Percentiles rank a stretch among this genome's conserved stretches.
phyloP scores from a whole-genome alignment of 2,888 invertebrate genomes.

The Spisula subtruncata region DNA sequence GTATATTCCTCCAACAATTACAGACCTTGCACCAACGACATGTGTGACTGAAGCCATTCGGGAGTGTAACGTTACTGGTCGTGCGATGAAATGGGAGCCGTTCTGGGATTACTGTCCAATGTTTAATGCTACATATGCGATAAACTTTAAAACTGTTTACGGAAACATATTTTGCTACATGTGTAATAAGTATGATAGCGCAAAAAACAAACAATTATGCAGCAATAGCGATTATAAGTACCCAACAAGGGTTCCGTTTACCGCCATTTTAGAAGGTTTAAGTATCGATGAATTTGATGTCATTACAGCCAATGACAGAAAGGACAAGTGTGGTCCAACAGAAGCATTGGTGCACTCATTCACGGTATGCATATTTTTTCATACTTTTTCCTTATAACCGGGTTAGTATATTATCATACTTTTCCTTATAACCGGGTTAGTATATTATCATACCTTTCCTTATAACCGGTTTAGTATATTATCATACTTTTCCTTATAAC shows the following conservation, averaged over 20 bases:
- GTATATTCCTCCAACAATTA: not conserved
- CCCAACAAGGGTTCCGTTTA: not conserved
- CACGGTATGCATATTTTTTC: not conserved
- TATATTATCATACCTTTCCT: no score
- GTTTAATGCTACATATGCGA: not conserved
- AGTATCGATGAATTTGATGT: not conserved
- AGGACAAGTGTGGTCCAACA: not conserved
- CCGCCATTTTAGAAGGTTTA: not conserved
- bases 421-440: no score
- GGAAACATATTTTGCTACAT: conserved; percentile 11
- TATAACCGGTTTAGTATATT: no score
- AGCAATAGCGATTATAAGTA: not conserved
- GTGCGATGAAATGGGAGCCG: not conserved
- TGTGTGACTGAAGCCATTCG: not conserved
- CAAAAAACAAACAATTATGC: not conserved
- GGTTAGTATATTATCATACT: no score
- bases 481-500: no score
- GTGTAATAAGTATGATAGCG: not conserved
- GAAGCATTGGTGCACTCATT: not conserved
- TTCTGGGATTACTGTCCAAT: not conserved
- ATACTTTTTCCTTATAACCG: no score
- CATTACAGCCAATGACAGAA: not conserved
- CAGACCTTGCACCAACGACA: not conserved
- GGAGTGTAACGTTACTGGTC: not conserved
- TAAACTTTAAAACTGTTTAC: not conserved